phyloP scores from a whole-genome alignment of 2,797 vertebrate genomes.

The Poeciliopsis presidionis region DNA sequence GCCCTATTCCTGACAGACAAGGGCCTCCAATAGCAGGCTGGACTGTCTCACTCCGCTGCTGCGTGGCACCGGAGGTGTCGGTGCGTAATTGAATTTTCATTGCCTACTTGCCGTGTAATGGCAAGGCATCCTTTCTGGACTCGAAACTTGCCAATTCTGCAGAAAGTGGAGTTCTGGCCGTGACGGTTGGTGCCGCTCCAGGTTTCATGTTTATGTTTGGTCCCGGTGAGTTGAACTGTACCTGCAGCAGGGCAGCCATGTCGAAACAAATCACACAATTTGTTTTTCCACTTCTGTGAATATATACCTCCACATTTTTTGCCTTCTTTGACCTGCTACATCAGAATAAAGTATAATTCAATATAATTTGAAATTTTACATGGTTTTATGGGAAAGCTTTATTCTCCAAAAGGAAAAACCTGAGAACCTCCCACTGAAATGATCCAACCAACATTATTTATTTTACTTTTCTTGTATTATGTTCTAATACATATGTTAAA shows the following conservation, averaged over 20 bases:
- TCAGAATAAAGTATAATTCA: neutral
- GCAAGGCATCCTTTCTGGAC: constrained; percentile 61
- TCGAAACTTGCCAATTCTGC: constrained; percentile 52
- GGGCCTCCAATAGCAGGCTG: constrained; percentile 17
- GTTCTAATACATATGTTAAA: neutral
- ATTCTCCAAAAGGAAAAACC: neutral
- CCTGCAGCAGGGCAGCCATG: constrained; percentile 39
- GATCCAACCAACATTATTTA: neutral
- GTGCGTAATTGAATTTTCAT: constrained; percentile 62
- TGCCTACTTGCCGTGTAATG: constrained; percentile 66
- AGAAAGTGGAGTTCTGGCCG: constrained; percentile 38
- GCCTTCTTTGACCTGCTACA: constrained; percentile 13
- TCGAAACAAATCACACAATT: constrained; percentile 38
- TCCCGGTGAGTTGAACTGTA: constrained; percentile 43
- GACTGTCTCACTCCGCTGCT: constrained; percentile 39
- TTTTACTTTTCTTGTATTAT: neutral
- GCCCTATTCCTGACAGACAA: constrained; percentile 11
- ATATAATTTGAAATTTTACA: neutral
- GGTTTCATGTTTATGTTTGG: constrained; percentile 54
- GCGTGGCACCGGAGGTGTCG: constrained; percentile 50
- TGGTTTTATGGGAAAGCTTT: neutral
- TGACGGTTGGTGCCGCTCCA: constrained; percentile 58
- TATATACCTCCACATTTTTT: constrained; percentile 21
- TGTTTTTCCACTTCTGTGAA: constrained; percentile 49
- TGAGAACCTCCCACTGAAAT: neutral